Conservation (phyloP, 2,113 vertebrate species). For the Ceyx melanurus region DNA sequence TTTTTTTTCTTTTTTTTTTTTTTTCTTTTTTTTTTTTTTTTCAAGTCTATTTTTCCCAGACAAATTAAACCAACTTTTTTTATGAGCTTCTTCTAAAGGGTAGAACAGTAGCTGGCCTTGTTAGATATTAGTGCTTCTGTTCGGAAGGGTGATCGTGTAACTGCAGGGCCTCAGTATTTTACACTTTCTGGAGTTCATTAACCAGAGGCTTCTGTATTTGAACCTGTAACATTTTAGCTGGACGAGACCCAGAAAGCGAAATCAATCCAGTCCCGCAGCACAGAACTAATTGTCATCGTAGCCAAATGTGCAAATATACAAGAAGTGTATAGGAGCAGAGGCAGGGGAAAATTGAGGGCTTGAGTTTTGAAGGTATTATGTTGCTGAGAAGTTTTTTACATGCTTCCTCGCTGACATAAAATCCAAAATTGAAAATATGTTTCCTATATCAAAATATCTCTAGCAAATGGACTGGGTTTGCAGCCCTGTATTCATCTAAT, state of each 20-base stretch:
- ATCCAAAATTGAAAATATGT: slow-evolving; percentile 45
- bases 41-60: slow-evolving; percentile 73
- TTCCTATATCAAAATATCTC: slow-evolving; percentile 44
- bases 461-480: slow-evolving; percentile 18
- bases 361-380: slow-evolving; percentile 21
- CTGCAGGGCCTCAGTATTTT: slow-evolving; percentile 48
- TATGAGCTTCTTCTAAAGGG: slow-evolving; percentile 75
- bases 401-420: slow-evolving; percentile 39
- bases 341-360: slow-evolving; percentile 43
- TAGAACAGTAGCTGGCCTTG: slow-evolving; percentile 71
- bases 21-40: background rate
- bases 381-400: slow-evolving; percentile 52
- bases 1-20: background rate
- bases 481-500: slow-evolving; percentile 19
- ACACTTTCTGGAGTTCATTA: slow-evolving; percentile 55
- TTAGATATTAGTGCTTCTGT: slow-evolving; percentile 66
- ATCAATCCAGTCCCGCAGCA: slow-evolving; percentile 61
- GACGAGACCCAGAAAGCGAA: slow-evolving; percentile 48
- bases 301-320: slow-evolving; percentile 67
- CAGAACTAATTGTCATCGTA: slow-evolving; percentile 64
- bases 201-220: slow-evolving; percentile 30
- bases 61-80: slow-evolving; percentile 76
- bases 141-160: slow-evolving; percentile 62
- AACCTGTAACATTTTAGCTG: slow-evolving; percentile 33
- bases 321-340: slow-evolving; percentile 6